Conservation (phyloP, 2,113 vertebrate genomes). For the Pelodiscus sinensis region DNA sequence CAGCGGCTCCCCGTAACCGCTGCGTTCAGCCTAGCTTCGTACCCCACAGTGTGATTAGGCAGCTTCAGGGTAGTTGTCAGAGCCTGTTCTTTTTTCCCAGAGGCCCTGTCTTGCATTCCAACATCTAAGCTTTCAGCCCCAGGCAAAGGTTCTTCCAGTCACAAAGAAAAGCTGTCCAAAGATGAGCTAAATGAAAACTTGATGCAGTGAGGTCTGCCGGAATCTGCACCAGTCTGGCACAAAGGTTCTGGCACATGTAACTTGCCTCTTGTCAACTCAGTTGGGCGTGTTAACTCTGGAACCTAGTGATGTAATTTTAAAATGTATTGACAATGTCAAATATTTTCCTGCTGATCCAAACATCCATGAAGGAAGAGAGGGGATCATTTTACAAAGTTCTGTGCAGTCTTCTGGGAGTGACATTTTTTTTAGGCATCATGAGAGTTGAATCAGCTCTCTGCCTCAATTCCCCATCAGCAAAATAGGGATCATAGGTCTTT, state of each 20-base stretch:
- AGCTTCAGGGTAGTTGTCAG: background rate
- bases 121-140: background rate
- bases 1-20: fast-evolving
- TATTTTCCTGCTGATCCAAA: background rate
- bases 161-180: background rate
- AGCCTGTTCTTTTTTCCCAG: background rate
- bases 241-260: background rate
- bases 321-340: background rate
- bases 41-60: background rate
- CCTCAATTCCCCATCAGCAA: background rate
- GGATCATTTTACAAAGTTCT: background rate
- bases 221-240: background rate
- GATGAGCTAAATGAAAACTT: background rate
- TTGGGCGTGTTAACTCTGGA: background rate
- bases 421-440: background rate
- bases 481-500: background rate
- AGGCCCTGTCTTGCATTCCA: background rate
- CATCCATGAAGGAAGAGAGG: background rate
- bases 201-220: background rate
- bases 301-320: background rate
- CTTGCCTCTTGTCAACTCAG: background rate
- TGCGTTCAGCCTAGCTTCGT: background rate
- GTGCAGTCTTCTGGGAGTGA: background rate
- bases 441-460: background rate
- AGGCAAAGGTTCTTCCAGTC: background rate